phyloP scores from a whole-genome alignment of 1,140 invertebrate genomes.

The Drosophila mojavensis region DNA sequence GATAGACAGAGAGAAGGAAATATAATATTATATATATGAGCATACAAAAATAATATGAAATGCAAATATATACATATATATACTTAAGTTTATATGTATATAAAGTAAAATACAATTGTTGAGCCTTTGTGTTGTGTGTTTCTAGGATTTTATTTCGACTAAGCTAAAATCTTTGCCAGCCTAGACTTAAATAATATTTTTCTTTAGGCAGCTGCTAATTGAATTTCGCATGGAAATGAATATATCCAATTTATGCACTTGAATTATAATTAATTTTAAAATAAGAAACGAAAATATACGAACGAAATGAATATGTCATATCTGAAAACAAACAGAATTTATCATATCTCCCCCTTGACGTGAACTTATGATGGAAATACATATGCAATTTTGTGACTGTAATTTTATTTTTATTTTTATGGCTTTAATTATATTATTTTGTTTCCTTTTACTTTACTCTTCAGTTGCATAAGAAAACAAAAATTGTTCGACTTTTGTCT shows the following conservation, averaged over 20 bases:
- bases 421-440: not conserved
- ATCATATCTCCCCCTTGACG: constrained; percentile 30
- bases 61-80: not conserved
- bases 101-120: constrained; percentile 41
- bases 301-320: constrained; percentile 11
- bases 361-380: constrained; percentile 25
- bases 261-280: constrained; percentile 7
- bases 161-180: constrained; percentile 32
- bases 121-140: constrained; percentile 21
- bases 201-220: constrained; percentile 2
- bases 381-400: constrained; percentile 12
- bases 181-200: constrained; percentile 26
- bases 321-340: constrained; percentile 28
- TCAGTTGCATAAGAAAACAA: not conserved
- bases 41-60: constrained; percentile 5
- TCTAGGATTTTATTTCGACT: constrained; percentile 31
- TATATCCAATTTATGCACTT: constrained; percentile 12
- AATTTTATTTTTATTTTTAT: not conserved
- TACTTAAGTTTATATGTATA: constrained; percentile 9
- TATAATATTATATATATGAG: constrained; percentile 10
- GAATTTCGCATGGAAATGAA: constrained; percentile 7
- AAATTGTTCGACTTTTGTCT: not conserved
- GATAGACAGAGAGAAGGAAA: constrained; percentile 17
- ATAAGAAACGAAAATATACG: not conserved
- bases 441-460: not conserved